A percentile compares a stretch with the other conserved stretches of the same genome.
Evolutionary conservation across 2,113 vertebrate species (phyloP).

Genomic region (Geococcyx californianus): DNA sequence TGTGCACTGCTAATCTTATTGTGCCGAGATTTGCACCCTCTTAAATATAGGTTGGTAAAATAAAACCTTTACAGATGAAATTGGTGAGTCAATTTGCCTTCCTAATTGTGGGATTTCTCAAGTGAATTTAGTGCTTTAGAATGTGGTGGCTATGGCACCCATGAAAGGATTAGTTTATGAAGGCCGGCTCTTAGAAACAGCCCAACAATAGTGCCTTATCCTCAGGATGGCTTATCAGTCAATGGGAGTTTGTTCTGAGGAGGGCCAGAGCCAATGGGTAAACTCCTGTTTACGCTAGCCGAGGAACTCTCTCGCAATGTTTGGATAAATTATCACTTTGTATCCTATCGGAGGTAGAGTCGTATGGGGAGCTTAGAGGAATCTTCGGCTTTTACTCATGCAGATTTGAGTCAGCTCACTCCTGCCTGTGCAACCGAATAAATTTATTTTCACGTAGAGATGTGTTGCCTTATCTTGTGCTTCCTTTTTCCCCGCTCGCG

Average conservation of each 20-base stretch:
- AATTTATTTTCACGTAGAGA: neutral
- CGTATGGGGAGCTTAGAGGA: neutral
- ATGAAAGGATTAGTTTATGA: conserved; percentile 67
- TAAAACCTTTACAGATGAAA: neutral
- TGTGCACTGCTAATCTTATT: neutral
- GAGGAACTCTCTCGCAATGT: conserved; percentile 36
- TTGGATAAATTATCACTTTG: conserved; percentile 65
- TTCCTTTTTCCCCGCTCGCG: neutral
- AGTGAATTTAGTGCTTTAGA: conserved; percentile 65
- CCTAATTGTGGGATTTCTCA: conserved; percentile 44
- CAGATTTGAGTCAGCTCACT: neutral
- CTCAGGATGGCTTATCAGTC: conserved; percentile 60
- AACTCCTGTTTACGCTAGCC: conserved; percentile 53
- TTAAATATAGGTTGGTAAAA: conserved; percentile 13
- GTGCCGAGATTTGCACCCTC: neutral
- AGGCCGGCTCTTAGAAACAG: conserved; percentile 64
- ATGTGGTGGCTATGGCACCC: conserved; percentile 58
- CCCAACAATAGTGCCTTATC: conserved; percentile 67
- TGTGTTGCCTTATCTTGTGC: neutral
- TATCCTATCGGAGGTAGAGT: conserved; percentile 41
- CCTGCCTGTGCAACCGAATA: neutral
- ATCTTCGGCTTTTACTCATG: neutral
- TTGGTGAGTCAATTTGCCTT: conserved; percentile 23
- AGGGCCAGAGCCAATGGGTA: conserved; percentile 62
- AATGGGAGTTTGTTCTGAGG: conserved; percentile 67